A percentile compares a stretch with the other conserved stretches of the same genome.
These are phyloP conservation scores for Aphis craccivora DNA, from an alignment of 1,140 invertebrate genomes.

Conservation along the genomic window DNA sequence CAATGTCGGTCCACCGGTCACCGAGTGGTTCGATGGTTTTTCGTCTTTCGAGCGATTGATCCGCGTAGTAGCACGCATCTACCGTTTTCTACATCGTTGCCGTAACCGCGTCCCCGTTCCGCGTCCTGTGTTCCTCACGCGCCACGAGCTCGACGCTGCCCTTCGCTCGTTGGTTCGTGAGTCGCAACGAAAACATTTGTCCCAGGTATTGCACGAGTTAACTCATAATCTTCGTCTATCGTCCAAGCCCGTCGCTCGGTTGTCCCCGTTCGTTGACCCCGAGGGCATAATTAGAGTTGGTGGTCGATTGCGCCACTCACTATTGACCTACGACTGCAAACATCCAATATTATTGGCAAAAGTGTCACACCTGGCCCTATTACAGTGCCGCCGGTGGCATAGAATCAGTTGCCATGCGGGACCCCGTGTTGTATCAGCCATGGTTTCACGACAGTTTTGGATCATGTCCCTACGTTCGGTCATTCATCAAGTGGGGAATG, in stretches of 20 bases:
- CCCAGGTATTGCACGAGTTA: not conserved
- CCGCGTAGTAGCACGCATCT: not conserved
- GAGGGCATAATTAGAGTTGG: not conserved
- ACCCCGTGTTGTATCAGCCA: not conserved
- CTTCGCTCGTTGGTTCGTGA: not conserved
- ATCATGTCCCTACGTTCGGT: constrained; percentile 60
- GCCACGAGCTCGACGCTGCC: not conserved
- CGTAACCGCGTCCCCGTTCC: no score
- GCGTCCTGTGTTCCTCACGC: not conserved
- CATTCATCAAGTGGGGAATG: constrained; percentile 59
- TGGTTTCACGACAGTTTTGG: constrained; percentile 62
- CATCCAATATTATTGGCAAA: no score
- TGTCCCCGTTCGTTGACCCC: not conserved
- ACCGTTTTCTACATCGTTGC: not conserved
- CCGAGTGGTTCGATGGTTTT: not conserved
- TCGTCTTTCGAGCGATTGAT: not conserved
- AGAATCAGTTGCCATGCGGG: not conserved
- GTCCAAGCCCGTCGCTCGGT: not conserved
- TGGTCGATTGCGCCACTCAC: not conserved
- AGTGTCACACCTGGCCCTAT: not conserved
- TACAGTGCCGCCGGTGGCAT: not conserved
- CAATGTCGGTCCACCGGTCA: no score
- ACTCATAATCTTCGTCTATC: not conserved
- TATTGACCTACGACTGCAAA: no score
- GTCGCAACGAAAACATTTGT: not conserved